A percentile compares a stretch with the other conserved stretches of the same genome.
phyloP scores from a whole-genome alignment of 2,888 invertebrate species.

The Archips xylosteana region DNA sequence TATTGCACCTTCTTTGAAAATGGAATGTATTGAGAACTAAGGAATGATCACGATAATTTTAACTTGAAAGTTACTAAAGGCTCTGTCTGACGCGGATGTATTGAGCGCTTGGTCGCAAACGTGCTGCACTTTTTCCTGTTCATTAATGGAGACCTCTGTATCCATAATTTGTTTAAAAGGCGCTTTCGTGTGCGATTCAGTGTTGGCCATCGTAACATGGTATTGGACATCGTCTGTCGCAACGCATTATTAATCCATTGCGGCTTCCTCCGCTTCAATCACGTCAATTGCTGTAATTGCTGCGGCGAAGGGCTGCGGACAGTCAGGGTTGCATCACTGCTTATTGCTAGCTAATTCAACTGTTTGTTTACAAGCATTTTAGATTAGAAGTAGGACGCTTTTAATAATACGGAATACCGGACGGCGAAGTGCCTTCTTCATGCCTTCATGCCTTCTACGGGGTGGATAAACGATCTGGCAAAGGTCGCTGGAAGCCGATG shows the following conservation, averaged over 20 bases:
- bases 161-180: not conserved
- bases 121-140: not conserved
- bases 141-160: not conserved
- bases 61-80: too few relatives aligned
- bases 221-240: slow-evolving; percentile 54
- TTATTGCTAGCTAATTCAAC: not conserved
- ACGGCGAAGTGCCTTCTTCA: too few relatives aligned
- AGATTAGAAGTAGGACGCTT: too few relatives aligned
- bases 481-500: too few relatives aligned
- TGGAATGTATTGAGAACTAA: too few relatives aligned
- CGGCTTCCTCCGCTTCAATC: slow-evolving; percentile 52
- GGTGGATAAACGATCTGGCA: too few relatives aligned
- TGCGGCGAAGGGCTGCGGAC: slow-evolving; percentile 49
- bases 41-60: too few relatives aligned
- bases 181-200: not conserved
- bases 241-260: slow-evolving; percentile 55
- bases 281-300: slow-evolving; percentile 58
- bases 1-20: too few relatives aligned
- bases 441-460: too few relatives aligned
- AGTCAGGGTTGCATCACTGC: slow-evolving; percentile 7
- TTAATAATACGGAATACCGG: too few relatives aligned
- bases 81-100: too few relatives aligned
- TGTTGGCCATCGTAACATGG: not conserved
- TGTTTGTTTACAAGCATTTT: not conserved
- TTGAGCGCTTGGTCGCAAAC: too few relatives aligned